Percentiles rank a stretch among this genome's conserved stretches.
These are phyloP conservation scores for Puntigrus tetrazona DNA, from an alignment of 2,113 vertebrate species.

Conservation along the genomic window DNA sequence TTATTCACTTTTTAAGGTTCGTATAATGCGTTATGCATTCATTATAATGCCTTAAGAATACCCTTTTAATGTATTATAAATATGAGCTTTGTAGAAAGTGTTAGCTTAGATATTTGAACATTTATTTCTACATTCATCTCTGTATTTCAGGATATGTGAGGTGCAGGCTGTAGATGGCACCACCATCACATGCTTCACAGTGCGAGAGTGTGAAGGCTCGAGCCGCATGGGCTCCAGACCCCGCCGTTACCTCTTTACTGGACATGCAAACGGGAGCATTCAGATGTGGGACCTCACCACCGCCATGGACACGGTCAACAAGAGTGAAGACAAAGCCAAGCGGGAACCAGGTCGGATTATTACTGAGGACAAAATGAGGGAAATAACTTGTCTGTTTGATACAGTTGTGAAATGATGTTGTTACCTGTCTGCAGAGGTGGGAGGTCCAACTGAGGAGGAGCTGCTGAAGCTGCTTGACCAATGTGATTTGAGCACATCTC, in stretches of 20 bases:
- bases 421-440: slow-evolving; percentile 78
- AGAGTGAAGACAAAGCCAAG: slow-evolving; percentile 85
- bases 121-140: too few relatives aligned
- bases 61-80: too few relatives aligned
- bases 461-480: slow-evolving; percentile 94
- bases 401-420: background rate
- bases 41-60: too few relatives aligned
- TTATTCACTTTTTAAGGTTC: too few relatives aligned
- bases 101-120: too few relatives aligned
- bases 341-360: slow-evolving; percentile 38
- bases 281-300: slow-evolving; percentile 99
- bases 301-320: slow-evolving; percentile 94
- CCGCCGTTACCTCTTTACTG: slow-evolving; percentile 93
- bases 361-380: background rate
- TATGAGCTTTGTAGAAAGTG: too few relatives aligned
- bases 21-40: too few relatives aligned
- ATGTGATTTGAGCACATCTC: slow-evolving; percentile 93
- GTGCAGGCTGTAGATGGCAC: slow-evolving; percentile 95
- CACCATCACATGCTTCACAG: slow-evolving; percentile 92
- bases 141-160: slow-evolving; percentile 85
- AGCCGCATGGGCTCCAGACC: slow-evolving; percentile 96
- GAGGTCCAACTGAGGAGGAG: slow-evolving; percentile 93
- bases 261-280: slow-evolving; percentile 95
- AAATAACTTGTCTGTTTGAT: background rate
- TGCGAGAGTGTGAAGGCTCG: slow-evolving; percentile 94